phyloP scores from a whole-genome alignment of 2,797 vertebrate genomes.

The Mormyrops boulengeri region DNA sequence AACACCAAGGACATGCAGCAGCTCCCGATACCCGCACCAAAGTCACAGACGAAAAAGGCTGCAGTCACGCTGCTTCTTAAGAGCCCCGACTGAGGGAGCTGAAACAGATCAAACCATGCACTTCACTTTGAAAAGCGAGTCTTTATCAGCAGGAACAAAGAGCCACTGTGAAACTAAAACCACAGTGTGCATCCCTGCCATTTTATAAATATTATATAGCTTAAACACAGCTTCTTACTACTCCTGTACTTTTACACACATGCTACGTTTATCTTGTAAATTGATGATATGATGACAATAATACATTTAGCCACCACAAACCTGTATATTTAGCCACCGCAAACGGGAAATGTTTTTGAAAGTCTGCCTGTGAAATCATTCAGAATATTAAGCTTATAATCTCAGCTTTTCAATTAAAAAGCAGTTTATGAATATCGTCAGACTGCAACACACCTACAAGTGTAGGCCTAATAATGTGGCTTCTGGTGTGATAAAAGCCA shows the following conservation, averaged over 20 bases:
- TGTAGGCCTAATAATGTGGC: not conserved
- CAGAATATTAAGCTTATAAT: not conserved
- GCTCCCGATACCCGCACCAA: too few species aligned
- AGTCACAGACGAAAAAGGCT: not conserved
- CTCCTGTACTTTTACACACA: not conserved
- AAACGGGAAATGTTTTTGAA: not conserved
- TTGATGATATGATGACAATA: not conserved
- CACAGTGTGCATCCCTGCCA: not conserved
- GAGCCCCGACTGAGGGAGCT: not conserved
- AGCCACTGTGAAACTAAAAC: not conserved
- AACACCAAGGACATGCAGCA: not conserved
- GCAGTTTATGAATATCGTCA: not conserved
- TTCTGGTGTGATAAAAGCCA: not conserved
- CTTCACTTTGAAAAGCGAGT: not conserved
- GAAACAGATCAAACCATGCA: not conserved
- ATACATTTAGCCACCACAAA: not conserved
- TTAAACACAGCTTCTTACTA: not conserved
- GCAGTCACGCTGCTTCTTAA: not conserved
- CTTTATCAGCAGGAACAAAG: not conserved
- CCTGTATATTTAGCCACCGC: not conserved
- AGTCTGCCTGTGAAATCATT: not conserved
- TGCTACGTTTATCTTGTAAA: not conserved
- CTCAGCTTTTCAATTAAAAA: not conserved
- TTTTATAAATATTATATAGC: not conserved
- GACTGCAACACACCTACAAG: not conserved